Conservation (phyloP, 2,113 vertebrate species). For the Phrynosoma platyrhinos region DNA sequence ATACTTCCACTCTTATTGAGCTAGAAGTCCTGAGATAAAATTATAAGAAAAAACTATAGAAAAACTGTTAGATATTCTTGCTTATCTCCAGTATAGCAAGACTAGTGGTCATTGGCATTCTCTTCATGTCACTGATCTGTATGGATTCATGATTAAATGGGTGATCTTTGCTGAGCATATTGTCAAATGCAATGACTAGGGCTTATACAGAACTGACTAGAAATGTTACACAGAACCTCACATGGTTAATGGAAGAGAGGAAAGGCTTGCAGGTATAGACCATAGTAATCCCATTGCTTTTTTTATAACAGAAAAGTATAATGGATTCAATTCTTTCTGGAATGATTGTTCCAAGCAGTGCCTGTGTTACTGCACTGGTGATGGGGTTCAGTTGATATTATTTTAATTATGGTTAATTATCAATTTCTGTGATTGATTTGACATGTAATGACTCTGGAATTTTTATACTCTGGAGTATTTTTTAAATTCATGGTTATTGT, state of each 20-base stretch:
- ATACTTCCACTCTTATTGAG: neutral
- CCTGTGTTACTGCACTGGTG: neutral
- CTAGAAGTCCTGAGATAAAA: accelerated
- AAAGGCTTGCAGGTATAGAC: neutral
- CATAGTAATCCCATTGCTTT: slow-evolving; percentile 11
- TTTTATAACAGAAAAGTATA: accelerated
- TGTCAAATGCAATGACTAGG: slow-evolving; percentile 47
- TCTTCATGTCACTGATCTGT: neutral
- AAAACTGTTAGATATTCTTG: neutral
- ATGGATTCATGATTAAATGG: slow-evolving; percentile 4
- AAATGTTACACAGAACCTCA: neutral
- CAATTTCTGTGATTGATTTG: neutral
- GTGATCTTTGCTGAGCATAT: slow-evolving; percentile 9
- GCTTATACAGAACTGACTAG: neutral
- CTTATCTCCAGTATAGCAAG: accelerated
- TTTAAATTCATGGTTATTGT: neutral
- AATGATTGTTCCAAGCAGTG: accelerated
- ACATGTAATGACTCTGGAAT: neutral
- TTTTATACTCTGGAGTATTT: neutral
- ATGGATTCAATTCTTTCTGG: neutral
- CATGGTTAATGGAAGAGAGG: slow-evolving; percentile 13
- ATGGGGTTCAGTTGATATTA: neutral
- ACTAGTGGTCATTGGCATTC: neutral
- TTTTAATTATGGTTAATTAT: neutral
- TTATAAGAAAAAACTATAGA: neutral